Percentiles rank a stretch among this genome's conserved stretches.
Conservation (phyloP, 2,113 vertebrate genomes). For the Phoxinus phoxinus region DNA sequence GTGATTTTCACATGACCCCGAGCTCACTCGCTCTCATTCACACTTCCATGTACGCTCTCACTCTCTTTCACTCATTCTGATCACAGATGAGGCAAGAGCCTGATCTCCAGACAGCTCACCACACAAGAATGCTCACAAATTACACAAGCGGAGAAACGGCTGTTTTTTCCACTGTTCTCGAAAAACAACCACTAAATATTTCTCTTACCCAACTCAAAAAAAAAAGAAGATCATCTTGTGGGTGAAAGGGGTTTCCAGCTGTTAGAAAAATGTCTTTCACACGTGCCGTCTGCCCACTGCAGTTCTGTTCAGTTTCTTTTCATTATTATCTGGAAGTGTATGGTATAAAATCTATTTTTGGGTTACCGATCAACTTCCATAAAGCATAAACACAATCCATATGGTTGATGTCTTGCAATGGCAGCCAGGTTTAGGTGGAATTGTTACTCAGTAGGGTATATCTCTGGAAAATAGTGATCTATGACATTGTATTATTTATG, state of each 20-base stretch:
- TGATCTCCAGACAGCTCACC: constrained; percentile 7
- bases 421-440: not conserved
- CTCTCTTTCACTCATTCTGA: not conserved
- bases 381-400: not conserved
- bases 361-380: not conserved
- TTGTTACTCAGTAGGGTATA: not conserved
- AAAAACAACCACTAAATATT: constrained; percentile 59
- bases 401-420: not conserved
- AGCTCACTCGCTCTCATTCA: constrained; percentile 20
- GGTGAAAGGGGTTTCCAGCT: not conserved
- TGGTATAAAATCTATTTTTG: not conserved
- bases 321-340: not conserved
- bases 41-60: constrained; percentile 3
- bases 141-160: constrained; percentile 45
- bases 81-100: constrained; percentile 29
- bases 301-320: not conserved
- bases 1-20: constrained; percentile 14
- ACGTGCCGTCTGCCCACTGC: not conserved
- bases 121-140: constrained; percentile 30
- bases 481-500: too few species aligned
- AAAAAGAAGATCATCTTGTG: not conserved
- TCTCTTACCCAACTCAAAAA: constrained; percentile 52
- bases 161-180: constrained; percentile 46
- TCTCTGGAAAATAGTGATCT: too few species aligned
- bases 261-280: not conserved